Conservation (phyloP, 2,888 invertebrate genomes). For the Cyclophora punctaria region DNA sequence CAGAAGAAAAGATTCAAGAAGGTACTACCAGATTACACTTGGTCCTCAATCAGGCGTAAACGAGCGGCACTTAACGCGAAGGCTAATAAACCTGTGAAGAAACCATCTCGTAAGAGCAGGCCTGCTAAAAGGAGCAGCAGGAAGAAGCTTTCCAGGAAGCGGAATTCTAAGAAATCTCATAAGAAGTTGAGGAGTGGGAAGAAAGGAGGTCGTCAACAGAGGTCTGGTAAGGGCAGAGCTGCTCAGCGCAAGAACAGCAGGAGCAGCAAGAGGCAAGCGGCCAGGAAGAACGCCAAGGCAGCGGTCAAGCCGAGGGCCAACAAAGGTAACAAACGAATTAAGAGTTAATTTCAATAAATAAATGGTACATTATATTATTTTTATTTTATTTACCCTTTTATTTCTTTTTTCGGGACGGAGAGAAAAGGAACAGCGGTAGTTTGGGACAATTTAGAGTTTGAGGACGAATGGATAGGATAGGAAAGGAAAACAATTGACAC, state of each 20-base stretch:
- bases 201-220: background rate
- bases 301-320: background rate
- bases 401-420: too few relatives aligned
- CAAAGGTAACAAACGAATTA: background rate
- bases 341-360: background rate
- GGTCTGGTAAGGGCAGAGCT: background rate
- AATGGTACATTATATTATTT: conserved; percentile 9
- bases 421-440: too few relatives aligned
- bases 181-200: too few relatives aligned
- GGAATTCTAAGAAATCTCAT: too few relatives aligned
- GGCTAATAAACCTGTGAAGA: background rate
- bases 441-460: too few relatives aligned
- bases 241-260: background rate
- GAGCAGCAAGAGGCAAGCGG: background rate
- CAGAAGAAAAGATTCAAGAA: conserved; percentile 41
- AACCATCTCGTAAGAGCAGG: background rate
- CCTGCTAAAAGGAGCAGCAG: background rate
- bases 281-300: background rate
- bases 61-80: conserved; percentile 19
- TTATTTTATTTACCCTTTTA: conserved; percentile 11
- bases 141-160: too few relatives aligned
- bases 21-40: conserved; percentile 27
- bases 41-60: conserved; percentile 22
- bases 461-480: too few relatives aligned
- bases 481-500: too few relatives aligned